These are phyloP conservation scores for Anoura caudifer DNA, from an alignment of 2,113 vertebrate species.

Conservation along the genomic window DNA sequence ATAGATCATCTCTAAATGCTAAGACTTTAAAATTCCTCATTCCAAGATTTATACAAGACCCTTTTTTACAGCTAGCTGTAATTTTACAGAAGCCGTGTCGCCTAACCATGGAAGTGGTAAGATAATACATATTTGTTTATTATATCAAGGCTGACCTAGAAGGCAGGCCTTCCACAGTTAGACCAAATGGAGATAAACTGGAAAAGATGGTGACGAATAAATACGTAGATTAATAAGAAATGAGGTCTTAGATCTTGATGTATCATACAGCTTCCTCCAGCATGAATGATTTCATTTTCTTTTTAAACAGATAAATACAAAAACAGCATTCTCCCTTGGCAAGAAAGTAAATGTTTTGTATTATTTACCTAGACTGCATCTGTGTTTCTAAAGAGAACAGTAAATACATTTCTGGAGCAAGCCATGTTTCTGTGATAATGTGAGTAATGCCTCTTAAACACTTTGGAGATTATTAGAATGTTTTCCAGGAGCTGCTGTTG, in stretches of 20 bases:
- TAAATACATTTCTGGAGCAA: constrained; percentile 75
- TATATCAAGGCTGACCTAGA: constrained; percentile 20
- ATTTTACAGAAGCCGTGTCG: constrained; percentile 1
- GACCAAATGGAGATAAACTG: constrained; percentile 28
- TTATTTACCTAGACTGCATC: constrained; percentile 74
- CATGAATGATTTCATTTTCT: constrained; percentile 60
- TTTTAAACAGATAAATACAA: constrained; percentile 69
- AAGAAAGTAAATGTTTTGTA: constrained; percentile 71
- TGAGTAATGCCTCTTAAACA: constrained; percentile 68
- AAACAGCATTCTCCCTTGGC: constrained; percentile 64
- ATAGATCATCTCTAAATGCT: background rate
- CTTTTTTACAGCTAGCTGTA: background rate
- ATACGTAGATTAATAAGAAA: constrained; percentile 16
- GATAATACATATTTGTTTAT: background rate
- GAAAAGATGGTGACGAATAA: constrained; percentile 23
- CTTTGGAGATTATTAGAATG: constrained; percentile 46
- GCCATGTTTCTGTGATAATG: constrained; percentile 66
- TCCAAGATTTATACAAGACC: background rate
- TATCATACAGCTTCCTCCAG: background rate
- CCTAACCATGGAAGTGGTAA: background rate
- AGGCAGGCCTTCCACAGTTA: background rate
- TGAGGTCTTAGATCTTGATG: constrained; percentile 15
- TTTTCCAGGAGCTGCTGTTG: constrained; percentile 40
- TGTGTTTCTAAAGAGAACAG: constrained; percentile 73
- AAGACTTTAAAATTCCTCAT: constrained; percentile 5